Base-by-base conservation (phyloP, 2,797 vertebrate species). In the Sciurus vulgaris region DNA sequence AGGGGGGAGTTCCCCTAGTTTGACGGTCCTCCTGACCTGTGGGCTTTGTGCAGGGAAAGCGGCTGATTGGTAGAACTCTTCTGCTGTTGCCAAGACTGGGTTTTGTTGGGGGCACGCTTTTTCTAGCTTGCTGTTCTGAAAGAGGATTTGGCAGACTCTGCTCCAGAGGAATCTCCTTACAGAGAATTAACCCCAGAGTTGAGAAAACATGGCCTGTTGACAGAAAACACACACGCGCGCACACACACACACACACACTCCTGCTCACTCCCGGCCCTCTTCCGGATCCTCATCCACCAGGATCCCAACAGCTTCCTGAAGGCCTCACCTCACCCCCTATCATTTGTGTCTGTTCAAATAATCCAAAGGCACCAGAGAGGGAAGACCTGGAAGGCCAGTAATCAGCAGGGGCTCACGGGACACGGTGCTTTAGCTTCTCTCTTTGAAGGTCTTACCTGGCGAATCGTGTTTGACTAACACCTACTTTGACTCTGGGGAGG, bases 401-500 rank as follows among this genome's bases (percentile, higher is more conserved):
- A 97, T 98, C 88, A 96, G 95, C 69, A 35, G 90, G 94, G 92
- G 97, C 97, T 97, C 92, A 8, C 76, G 87, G 88, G 96, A 97
- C 97, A 98, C 98, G 98, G 97, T 98, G 93, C 95, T 93, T 97
- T 93, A 51, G 98, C 95, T 86, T 91, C 96, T 88, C 97, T 98
- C 89, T 98, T 98, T 98, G 97, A 93, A 98, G 98, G 98, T 98
- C 97, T 98, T 98, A 98, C 98, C 98, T 97, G 89, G 51, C 93
- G 98, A 98, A 98, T 98, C 97, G 97, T 98, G 97, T 98, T 98
- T 98, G 97, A 98, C 97, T 97, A 98, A 98, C 97, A 97, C 96
- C 89, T 94, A 96, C 87, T 96, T 97, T 97, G 98, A 98, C 98
- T 98, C 97, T 87, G 69, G 97, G 97, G 96, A 93, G 94, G 96